Evolutionary conservation across 2,888 invertebrate genomes (phyloP), one percentile per base, ranked within the genome.

Genomic region (Temnothorax rugatulus): DNA sequence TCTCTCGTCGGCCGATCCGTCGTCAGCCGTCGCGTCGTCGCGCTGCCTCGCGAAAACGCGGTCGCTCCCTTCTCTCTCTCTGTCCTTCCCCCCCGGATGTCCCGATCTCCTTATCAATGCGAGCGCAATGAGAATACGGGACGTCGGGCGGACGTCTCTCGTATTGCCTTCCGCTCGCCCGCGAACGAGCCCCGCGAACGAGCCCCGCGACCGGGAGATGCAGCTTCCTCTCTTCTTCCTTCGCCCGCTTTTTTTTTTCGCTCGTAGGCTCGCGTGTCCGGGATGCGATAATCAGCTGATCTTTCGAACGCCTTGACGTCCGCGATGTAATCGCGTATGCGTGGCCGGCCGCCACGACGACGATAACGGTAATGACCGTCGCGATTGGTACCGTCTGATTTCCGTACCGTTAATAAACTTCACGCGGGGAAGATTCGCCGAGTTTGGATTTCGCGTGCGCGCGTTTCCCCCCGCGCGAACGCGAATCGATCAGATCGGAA

Each of bases 231-330:
- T 8, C 29, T 21, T 8, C 11, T 8, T 18, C 29, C 4, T 13
- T 34, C 29, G 1, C n/a, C 15, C 15, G n/a, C 9, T 44, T 13
- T 21, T 21, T 29, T 41, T n/a, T 44, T 21, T 34, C 41, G 7
- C 18, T 57, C 41, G 9, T 5, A 18, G 5, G 47, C 9, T 44
- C n/a, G 57, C 71, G 47, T 1, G 41, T 59, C 34, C 18, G 11
- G 47, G 73, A 50, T 38, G 47, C 79, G 44, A 18, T 50, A 71
- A 81, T 81, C 79, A 81, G 79, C 79, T 81, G 79, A 81, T 81
- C 73, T 38, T 47, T 34, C 3, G 21, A 11, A 2, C 71, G 13
- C 25, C 47, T 68, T 44, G 57, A 57, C 52, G 18, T 69, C 34
- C 69, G 71, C 25, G 59, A 59, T 9, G 13, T 11, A 47, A 79